These are phyloP conservation scores for Nomada fucata DNA, from an alignment of 2,888 invertebrate species.

Conservation along the genomic window DNA sequence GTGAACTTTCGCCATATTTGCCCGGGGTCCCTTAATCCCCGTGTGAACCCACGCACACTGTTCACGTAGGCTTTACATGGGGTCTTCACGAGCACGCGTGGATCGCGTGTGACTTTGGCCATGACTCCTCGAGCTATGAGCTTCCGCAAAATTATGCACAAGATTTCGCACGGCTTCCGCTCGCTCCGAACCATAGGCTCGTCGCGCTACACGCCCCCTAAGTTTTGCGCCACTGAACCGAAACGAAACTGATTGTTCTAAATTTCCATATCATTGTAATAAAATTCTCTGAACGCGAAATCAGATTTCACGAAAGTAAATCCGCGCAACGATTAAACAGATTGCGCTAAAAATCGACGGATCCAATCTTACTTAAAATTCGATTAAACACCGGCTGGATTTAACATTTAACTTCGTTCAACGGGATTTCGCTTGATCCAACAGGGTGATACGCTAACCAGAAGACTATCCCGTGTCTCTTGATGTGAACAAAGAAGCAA, in stretches of 20 bases:
- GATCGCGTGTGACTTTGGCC: slow-evolving; percentile 8
- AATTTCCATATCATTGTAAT: background rate
- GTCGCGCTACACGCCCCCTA: background rate
- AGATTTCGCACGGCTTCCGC: background rate
- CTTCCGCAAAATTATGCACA: slow-evolving; percentile 28
- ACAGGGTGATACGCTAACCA: background rate
- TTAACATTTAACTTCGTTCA: background rate
- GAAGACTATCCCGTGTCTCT: background rate
- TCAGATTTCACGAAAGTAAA: background rate
- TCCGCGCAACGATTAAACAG: too few species aligned
- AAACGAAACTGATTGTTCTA: background rate
- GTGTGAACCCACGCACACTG: slow-evolving; percentile 7
- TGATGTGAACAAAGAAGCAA: background rate
- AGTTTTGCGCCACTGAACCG: background rate
- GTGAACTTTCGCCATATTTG: slow-evolving; percentile 22
- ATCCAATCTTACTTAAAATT: background rate
- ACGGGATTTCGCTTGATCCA: background rate
- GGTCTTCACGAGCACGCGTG: slow-evolving; percentile 6
- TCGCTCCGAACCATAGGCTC: background rate
- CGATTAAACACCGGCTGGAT: background rate
- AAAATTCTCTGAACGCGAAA: background rate
- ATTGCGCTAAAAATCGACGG: background rate
- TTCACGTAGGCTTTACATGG: slow-evolving; percentile 5
- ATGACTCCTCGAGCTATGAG: slow-evolving; percentile 15
- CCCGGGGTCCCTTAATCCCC: background rate